These are phyloP conservation scores for Cyprinodon variegatus DNA, from an alignment of 2,113 vertebrate species.

Conservation along the genomic window DNA sequence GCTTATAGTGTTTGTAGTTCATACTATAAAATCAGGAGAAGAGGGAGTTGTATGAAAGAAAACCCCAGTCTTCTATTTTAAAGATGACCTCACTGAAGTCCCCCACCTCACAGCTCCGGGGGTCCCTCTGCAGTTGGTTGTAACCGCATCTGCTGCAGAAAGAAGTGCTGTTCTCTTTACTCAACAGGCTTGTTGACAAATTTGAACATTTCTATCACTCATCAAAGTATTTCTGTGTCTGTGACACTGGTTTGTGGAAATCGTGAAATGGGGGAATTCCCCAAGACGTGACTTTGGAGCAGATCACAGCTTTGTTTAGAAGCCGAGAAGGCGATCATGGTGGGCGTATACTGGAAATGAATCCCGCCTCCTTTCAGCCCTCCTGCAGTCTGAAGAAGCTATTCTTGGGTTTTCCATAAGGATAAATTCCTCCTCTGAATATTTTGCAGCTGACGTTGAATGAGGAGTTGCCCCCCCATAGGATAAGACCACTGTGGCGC, in stretches of 20 bases:
- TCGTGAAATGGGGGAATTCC: constrained; percentile 59
- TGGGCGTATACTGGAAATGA: constrained; percentile 57
- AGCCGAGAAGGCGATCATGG: constrained; percentile 30
- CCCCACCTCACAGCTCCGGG: constrained; percentile 12
- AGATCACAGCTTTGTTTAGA: constrained; percentile 40
- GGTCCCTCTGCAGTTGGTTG: constrained; percentile 19
- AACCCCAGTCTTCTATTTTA: constrained; percentile 21
- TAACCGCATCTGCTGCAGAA: constrained; percentile 12
- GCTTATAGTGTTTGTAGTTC: not conserved
- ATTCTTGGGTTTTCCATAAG: constrained; percentile 74
- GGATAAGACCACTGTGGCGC: constrained; percentile 32
- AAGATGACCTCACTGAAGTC: constrained; percentile 19
- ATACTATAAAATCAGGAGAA: not conserved
- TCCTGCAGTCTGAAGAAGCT: constrained; percentile 58
- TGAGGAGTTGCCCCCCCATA: constrained; percentile 33
- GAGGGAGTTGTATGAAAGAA: constrained; percentile 7
- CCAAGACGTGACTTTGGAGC: constrained; percentile 50
- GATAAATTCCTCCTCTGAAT: constrained; percentile 68
- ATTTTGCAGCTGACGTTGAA: constrained; percentile 46
- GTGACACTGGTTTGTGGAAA: constrained; percentile 55
- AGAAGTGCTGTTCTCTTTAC: constrained; percentile 51
- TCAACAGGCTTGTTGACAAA: constrained; percentile 59
- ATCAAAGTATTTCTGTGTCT: constrained; percentile 57
- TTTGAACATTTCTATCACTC: constrained; percentile 57
- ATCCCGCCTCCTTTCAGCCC: constrained; percentile 42